These are phyloP conservation scores for Drosophila sp. DNA, from an alignment of 1,140 invertebrate species.

Conservation along the genomic window DNA sequence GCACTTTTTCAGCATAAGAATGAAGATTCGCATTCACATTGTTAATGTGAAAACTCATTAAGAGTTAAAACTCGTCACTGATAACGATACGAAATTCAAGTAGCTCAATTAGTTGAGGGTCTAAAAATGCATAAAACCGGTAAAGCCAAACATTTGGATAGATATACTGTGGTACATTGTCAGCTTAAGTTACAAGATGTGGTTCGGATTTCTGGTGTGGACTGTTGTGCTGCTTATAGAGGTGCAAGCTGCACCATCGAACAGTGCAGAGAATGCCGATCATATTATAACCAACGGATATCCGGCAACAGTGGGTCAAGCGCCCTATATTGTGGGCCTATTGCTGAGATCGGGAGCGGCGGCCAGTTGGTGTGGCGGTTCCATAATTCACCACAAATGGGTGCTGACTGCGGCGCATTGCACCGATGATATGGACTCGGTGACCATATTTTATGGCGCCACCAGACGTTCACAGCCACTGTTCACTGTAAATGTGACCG, in stretches of 20 bases:
- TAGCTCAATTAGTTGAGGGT: background rate
- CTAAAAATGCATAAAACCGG: slow-evolving; percentile 1
- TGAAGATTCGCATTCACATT: background rate
- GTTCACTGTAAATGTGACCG: slow-evolving; percentile 20
- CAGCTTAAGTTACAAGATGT: background rate
- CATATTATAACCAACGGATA: slow-evolving; percentile 57
- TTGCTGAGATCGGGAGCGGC: slow-evolving; percentile 58
- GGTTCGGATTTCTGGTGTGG: background rate
- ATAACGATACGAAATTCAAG: background rate
- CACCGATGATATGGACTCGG: slow-evolving; percentile 32
- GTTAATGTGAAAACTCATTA: slow-evolving; percentile 30
- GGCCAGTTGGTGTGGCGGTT: slow-evolving; percentile 86
- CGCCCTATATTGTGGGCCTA: slow-evolving; percentile 85
- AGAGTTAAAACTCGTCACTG: background rate
- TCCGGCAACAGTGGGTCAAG: slow-evolving; percentile 73
- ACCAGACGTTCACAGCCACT: slow-evolving; percentile 38
- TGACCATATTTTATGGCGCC: slow-evolving; percentile 49
- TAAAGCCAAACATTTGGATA: background rate
- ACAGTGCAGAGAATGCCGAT: background rate
- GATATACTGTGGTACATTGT: background rate
- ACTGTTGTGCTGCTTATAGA: background rate
- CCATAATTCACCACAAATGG: slow-evolving; percentile 85
- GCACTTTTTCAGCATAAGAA: background rate
- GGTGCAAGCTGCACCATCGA: background rate
- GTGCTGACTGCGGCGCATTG: slow-evolving; percentile 87